Percentiles rank a stretch among this genome's conserved stretches.
Evolutionary conservation across 2,113 vertebrate genomes (phyloP).

Genomic region (Hippocampus barbouri): DNA sequence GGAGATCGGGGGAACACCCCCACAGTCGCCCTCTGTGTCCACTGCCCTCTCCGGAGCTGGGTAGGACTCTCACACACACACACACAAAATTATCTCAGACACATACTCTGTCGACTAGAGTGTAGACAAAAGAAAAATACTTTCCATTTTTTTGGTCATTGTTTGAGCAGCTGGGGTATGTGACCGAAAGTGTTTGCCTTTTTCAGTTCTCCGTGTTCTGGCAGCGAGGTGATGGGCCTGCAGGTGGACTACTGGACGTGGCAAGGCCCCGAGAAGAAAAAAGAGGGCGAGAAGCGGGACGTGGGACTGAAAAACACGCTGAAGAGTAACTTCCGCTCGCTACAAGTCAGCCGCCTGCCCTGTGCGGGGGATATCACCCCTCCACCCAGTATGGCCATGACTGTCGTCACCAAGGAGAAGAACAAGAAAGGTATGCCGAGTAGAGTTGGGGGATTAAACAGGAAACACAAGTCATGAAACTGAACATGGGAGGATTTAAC

Average conservation of each 20-base stretch:
- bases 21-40: conserved; percentile 85
- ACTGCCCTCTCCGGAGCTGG: conserved; percentile 79
- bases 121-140: neutral
- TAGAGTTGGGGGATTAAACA: neutral
- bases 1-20: conserved; percentile 82
- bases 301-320: conserved; percentile 83
- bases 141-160: neutral
- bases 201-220: conserved; percentile 68
- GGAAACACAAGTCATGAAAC: too few relatives aligned
- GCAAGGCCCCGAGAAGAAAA: conserved; percentile 78
- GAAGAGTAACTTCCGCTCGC: conserved; percentile 91
- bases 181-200: neutral
- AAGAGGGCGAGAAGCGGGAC: conserved; percentile 78
- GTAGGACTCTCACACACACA: conserved; percentile 31
- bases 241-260: conserved; percentile 93
- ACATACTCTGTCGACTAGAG: neutral
- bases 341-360: conserved; percentile 86
- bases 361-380: conserved; percentile 80
- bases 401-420: conserved; percentile 91
- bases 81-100: neutral
- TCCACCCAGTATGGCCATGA: conserved; percentile 89
- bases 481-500: neutral
- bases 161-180: conserved; percentile 45
- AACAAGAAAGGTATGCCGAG: conserved; percentile 72
- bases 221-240: conserved; percentile 88